Base-by-base conservation (phyloP, 2,888 invertebrate species). In the Sisyra terminalis region DNA sequence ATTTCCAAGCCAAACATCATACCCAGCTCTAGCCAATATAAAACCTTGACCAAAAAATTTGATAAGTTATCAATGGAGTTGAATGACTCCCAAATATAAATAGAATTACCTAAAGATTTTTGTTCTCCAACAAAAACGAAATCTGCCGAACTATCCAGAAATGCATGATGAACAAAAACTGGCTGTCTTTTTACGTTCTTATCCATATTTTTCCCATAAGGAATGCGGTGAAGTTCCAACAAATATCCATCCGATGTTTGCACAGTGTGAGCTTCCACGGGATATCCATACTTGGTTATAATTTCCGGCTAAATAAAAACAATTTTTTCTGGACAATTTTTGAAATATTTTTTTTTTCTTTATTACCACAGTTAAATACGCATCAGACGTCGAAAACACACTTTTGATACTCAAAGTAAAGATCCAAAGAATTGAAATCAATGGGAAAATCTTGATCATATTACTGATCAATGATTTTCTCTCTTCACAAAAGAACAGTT, bases 1-100 rank as follows among this genome's bases (percentile, higher is more conserved):
- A 58, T 90, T 90, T 1, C 85, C 86, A 50, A 92, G 51, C 89
- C 89, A 90, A 1, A 82, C 78, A 51, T 83, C 82, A 50, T 78
- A 82, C 2, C 80, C 80, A 3, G 65, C 63, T 47, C 81, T 74
- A 1, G 78, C 69, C 42, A 82, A 65, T 53, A 76, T 70, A 62
- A 70, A 83, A 45, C 63, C 86, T 69, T 61, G 61, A 52, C 64
- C 52, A 55, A 8, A n/a, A n/a, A n/a, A n/a, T n/a, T n/a, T n/a
- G n/a, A n/a, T n/a, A n/a, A n/a, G n/a, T n/a, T n/a, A n/a, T n/a
- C n/a, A n/a, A n/a, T n/a, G n/a, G n/a, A n/a, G n/a, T n/a, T n/a
- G n/a, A n/a, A n/a, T n/a, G n/a, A n/a, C n/a, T n/a, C n/a, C n/a
- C n/a, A n/a, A n/a, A n/a, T n/a, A n/a, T n/a, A n/a, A n/a, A n/a